These are phyloP conservation scores for Pseudorasbora parva DNA, from an alignment of 2,113 vertebrate species.

Conservation along the genomic window DNA sequence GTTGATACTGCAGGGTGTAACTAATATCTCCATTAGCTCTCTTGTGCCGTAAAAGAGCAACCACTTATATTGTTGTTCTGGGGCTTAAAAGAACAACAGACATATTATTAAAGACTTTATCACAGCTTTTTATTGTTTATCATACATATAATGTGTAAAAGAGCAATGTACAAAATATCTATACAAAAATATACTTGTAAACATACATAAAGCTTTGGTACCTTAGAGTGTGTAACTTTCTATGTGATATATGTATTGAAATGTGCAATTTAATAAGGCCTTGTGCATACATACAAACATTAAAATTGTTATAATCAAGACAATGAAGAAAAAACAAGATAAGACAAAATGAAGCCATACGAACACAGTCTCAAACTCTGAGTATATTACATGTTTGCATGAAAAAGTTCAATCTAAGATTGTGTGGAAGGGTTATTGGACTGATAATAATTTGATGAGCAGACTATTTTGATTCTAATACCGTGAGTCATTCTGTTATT, in stretches of 20 bases:
- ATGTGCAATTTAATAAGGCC: slow-evolving; percentile 46
- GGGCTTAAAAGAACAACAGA: not conserved
- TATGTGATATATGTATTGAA: slow-evolving; percentile 54
- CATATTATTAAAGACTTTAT: slow-evolving; percentile 31
- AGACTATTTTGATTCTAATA: not conserved
- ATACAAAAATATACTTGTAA: slow-evolving; percentile 78
- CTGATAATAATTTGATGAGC: not conserved
- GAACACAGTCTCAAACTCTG: not conserved
- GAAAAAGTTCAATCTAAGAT: not conserved
- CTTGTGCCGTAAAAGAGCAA: not conserved
- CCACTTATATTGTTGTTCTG: not conserved
- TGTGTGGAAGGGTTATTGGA: not conserved
- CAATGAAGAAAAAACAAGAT: not conserved
- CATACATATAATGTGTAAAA: slow-evolving; percentile 63
- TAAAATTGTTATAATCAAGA: slow-evolving; percentile 9
- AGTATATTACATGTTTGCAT: not conserved
- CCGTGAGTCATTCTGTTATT: not conserved
- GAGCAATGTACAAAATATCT: slow-evolving; percentile 71
- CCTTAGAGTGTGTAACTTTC: slow-evolving; percentile 71
- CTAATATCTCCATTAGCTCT: not conserved
- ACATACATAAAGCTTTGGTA: slow-evolving; percentile 81
- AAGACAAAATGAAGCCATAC: not conserved
- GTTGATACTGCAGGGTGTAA: not conserved
- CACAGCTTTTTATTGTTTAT: slow-evolving; percentile 45
- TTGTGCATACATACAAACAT: slow-evolving; percentile 51